Evolutionary conservation across 2,797 vertebrate genomes (phyloP).

Genomic region (Rhynchotus rufescens): DNA sequence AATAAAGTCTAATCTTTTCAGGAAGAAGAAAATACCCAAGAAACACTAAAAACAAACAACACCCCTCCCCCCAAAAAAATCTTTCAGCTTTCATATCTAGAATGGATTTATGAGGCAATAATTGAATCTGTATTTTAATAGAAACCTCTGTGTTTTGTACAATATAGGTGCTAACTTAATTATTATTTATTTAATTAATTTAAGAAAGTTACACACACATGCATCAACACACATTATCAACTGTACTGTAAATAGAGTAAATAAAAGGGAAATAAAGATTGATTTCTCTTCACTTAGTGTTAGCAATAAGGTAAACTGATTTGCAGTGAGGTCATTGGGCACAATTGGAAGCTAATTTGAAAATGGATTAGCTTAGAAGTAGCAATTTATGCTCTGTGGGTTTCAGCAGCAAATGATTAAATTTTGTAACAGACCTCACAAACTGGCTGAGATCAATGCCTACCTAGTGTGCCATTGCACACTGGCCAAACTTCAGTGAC

Average conservation of each 20-base stretch:
- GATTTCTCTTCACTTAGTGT: constrained; percentile 60
- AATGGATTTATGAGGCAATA: neutral
- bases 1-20: neutral
- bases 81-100: neutral
- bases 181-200: neutral
- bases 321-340: constrained; percentile 78
- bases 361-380: constrained; percentile 78
- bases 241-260: neutral
- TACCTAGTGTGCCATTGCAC: constrained; percentile 80
- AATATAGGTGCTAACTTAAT: neutral
- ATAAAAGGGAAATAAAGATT: constrained; percentile 30
- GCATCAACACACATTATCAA: neutral
- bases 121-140: neutral
- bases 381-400: constrained; percentile 77
- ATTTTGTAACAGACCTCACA: constrained; percentile 75
- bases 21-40: neutral
- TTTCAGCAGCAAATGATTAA: constrained; percentile 68
- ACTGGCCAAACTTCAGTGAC: constrained; percentile 73
- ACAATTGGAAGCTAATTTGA: constrained; percentile 81
- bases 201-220: neutral
- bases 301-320: constrained; percentile 73
- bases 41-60: neutral
- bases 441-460: constrained; percentile 79
- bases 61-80: neutral
- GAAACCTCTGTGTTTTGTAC: neutral